A percentile compares a stretch with the other conserved stretches of the same genome.
phyloP scores from a whole-genome alignment of 1,140 invertebrate species.

The Rhagoletis zephyria region DNA sequence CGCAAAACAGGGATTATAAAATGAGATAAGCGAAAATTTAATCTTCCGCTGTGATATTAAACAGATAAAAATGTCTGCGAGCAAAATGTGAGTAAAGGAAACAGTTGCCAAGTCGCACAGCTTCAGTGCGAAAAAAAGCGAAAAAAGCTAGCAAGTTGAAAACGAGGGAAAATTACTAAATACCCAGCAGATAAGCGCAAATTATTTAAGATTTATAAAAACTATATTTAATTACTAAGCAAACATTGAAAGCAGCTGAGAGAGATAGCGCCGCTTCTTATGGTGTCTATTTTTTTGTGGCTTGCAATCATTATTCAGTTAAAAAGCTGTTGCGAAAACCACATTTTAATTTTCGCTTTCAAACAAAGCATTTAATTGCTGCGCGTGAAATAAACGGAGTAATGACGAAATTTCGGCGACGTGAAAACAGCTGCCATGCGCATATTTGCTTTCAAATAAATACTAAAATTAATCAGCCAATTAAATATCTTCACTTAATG shows the following conservation, averaged over 20 bases:
- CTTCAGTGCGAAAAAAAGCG: neutral
- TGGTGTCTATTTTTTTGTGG: neutral
- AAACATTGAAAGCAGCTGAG: neutral
- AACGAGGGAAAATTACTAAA: neutral
- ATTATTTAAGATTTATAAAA: neutral
- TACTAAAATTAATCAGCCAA: too few relatives aligned
- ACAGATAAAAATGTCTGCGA: neutral
- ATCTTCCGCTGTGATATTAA: neutral
- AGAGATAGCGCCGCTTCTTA: neutral
- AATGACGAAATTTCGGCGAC: neutral
- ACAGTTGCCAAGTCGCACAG: neutral
- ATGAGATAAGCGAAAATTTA: constrained; percentile 17
- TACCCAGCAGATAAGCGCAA: neutral
- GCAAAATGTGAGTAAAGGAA: neutral
- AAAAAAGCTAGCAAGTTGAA: too few relatives aligned
- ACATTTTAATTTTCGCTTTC: neutral
- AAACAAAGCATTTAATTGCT: neutral
- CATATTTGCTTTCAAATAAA: too few relatives aligned
- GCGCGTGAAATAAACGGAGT: neutral
- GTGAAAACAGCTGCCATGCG: neutral
- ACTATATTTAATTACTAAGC: neutral
- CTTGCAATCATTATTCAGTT: neutral
- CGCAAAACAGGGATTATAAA: constrained; percentile 1
- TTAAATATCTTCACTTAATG: too few relatives aligned
- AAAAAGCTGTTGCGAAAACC: neutral